phyloP scores from a whole-genome alignment of 2,113 vertebrate species.

The Callipepla squamata region DNA sequence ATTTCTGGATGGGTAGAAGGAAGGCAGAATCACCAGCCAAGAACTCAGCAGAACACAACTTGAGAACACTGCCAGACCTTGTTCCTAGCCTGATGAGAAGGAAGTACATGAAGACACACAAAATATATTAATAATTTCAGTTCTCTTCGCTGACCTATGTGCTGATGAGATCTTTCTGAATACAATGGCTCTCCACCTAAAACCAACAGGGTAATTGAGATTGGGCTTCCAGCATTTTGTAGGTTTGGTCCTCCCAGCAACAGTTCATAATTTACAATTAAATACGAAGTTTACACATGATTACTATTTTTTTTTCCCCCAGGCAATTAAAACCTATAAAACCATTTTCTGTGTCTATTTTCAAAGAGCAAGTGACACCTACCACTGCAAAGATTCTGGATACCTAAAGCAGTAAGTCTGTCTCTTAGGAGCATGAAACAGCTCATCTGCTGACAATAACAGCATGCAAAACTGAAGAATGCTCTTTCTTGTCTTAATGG shows the following conservation, averaged over 20 bases:
- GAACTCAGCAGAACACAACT: neutral
- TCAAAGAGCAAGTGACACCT: neutral
- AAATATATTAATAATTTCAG: neutral
- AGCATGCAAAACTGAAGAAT: neutral
- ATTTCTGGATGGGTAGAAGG: neutral
- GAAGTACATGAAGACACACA: slow-evolving; percentile 45
- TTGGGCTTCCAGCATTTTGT: neutral
- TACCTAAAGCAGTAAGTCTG: neutral
- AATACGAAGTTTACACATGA: neutral
- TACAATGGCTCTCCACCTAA: neutral
- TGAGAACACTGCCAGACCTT: neutral
- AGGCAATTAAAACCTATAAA: neutral
- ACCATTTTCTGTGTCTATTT: neutral
- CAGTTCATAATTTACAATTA: neutral
- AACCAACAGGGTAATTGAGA: neutral
- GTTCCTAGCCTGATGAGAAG: neutral
- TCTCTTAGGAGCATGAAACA: neutral
- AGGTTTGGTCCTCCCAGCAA: neutral
- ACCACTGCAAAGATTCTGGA: neutral
- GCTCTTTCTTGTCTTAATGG: neutral
- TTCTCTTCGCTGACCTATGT: neutral
- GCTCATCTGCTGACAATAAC: neutral
- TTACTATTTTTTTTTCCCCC: neutral
- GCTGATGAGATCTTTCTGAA: neutral
- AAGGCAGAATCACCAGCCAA: neutral